Evolutionary conservation across 2,797 vertebrate genomes (phyloP), one percentile per base, ranked within the genome.

Genomic region (Botia kubotai): DNA sequence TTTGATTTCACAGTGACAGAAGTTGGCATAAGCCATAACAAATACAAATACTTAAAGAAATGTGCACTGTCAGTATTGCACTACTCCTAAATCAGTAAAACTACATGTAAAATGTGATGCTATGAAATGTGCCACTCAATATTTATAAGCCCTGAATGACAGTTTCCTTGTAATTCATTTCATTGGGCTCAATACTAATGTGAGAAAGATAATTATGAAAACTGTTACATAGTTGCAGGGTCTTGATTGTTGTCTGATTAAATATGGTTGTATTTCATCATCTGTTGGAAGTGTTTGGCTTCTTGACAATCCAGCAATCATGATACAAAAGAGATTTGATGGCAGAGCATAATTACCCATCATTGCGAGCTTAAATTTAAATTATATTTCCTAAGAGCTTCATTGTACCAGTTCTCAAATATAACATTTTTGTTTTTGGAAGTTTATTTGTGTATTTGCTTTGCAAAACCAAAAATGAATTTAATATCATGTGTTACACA

Each of bases 331-430:
- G 46, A 5, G 33, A 60, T 50, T 48, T 23, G 21, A n/a, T 60
- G 55, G 26, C 33, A 33, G 33, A 33, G 33, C 29, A 50, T 62
- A 80, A 73, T 75, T 74, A 67, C 23, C 46, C 55, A 8, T 81
- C 11, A 33, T 33, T 33, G 33, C 33, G 16, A 69, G 21, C 23
- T 26, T 33, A 2, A 3, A 21, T 68, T 69, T 23, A 23, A 62
- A 16, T 58, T 7, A 60, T 68, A 52, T 57, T 57, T 52, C 7
- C 16, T 43, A 43, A 43, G 6, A 7, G 36, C 11, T 33, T 23
- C 6, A 19, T 26, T 65, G 23, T 19, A 29, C 46, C 36, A 36
- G 11, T 19, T 16, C n/a, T 26, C 23, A 26, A 26, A 26, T 26
- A 26, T 26, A 26, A 26, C 23, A 26, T 26, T 26, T 26, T 26